Evolutionary conservation across 2,113 vertebrate genomes (phyloP).

Genomic region (Brachyhypopomus occidentalis): DNA sequence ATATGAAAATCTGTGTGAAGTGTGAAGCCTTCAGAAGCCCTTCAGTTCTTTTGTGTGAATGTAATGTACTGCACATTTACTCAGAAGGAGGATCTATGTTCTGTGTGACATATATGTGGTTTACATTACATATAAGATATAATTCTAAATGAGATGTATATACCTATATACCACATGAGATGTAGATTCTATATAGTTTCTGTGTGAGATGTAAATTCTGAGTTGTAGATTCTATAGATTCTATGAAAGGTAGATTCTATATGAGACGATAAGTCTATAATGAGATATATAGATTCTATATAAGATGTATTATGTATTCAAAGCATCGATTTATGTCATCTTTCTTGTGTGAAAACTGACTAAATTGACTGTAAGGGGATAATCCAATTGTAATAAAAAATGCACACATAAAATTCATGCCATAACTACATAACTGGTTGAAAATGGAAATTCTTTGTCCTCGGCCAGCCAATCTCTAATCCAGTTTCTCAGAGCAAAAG

Average conservation of each 20-base stretch:
- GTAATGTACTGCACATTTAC: conserved; percentile 6
- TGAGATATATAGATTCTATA: too few relatives aligned
- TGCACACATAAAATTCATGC: not conserved
- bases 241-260: too few relatives aligned
- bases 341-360: not conserved
- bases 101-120: too few relatives aligned
- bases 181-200: too few relatives aligned
- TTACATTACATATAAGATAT: too few relatives aligned
- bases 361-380: not conserved
- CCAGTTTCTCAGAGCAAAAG: conserved; percentile 45
- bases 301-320: conserved; percentile 2
- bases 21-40: not conserved
- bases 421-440: not conserved
- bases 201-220: too few relatives aligned
- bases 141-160: too few relatives aligned
- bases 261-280: not conserved
- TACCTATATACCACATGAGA: too few relatives aligned
- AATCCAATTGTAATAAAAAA: conserved; percentile 16
- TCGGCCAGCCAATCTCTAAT: conserved; percentile 30
- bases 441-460: conserved; percentile 1
- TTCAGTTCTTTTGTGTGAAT: conserved; percentile 1
- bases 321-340: conserved; percentile 18
- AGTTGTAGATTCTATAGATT: too few relatives aligned
- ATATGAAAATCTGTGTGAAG: not conserved
- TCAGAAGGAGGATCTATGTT: not conserved